Conservation (phyloP, 2,888 invertebrate species). For the Congeria kusceri region DNA sequence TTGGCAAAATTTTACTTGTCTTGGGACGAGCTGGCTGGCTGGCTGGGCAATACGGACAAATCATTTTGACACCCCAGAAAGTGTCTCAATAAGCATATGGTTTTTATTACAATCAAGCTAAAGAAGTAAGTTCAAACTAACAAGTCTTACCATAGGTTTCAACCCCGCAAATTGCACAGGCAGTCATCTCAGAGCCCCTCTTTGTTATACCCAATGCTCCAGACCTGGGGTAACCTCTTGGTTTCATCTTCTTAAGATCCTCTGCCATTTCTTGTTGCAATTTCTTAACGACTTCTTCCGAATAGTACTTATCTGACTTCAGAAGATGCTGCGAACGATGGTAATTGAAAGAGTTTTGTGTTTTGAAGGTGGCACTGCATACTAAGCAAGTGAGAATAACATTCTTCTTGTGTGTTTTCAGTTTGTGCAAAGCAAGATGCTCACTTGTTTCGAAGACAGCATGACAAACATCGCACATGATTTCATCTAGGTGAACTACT, state of each 20-base stretch:
- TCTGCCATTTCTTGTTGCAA: constrained; percentile 35
- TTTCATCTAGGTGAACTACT: too few species aligned
- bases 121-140: too few species aligned
- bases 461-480: constrained; percentile 25
- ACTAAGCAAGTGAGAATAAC: constrained; percentile 27
- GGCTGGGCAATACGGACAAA: too few species aligned
- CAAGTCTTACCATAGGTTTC: constrained; percentile 1
- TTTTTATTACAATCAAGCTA: too few species aligned
- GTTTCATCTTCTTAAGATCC: neutral
- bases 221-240: neutral
- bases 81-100: too few species aligned
- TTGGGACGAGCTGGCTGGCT: too few species aligned
- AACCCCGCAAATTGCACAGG: constrained; percentile 43
- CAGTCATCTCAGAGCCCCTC: neutral
- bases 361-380: constrained; percentile 27
- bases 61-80: too few species aligned
- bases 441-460: constrained; percentile 26
- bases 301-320: constrained; percentile 34
- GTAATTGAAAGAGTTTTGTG: constrained; percentile 14
- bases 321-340: constrained; percentile 43
- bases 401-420: constrained; percentile 13
- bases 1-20: too few species aligned
- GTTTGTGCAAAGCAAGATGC: constrained; percentile 32
- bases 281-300: constrained; percentile 30
- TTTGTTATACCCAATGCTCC: neutral